Conservation (phyloP, 2,888 invertebrate genomes). For the Epinotia demarniana region DNA sequence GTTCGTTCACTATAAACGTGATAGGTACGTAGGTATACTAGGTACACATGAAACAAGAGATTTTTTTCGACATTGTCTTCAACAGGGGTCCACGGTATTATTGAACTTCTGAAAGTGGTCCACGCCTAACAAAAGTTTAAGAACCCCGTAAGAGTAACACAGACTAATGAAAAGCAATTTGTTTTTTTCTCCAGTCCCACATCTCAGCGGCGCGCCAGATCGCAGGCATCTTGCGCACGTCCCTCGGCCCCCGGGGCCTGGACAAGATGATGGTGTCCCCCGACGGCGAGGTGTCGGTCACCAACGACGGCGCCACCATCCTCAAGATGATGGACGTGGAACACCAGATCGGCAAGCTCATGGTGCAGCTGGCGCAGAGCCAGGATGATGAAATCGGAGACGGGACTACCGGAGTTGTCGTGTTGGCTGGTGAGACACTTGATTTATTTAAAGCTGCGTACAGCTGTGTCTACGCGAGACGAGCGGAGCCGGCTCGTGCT, state of each 20-base stretch:
- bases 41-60: no score
- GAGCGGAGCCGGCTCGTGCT: no score
- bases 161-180: no score
- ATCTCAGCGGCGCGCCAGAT: slow-evolving; percentile 98
- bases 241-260: slow-evolving; percentile 97
- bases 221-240: slow-evolving; percentile 94
- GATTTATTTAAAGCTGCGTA: no score
- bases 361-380: slow-evolving; percentile 99
- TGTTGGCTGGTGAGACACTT: slow-evolving; percentile 85
- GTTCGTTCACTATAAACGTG: no score
- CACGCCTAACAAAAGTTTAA: no score
- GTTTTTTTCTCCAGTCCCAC: slow-evolving; percentile 90
- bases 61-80: no score
- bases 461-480: no score
- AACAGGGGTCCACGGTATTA: no score
- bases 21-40: no score
- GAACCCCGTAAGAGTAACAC: no score
- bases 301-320: slow-evolving; percentile 99
- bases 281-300: slow-evolving; percentile 98
- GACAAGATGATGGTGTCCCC: slow-evolving; percentile 99
- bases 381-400: slow-evolving; percentile 99
- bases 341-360: slow-evolving; percentile 98
- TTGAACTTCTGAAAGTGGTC: no score
- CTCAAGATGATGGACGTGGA: slow-evolving; percentile 99
- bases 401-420: slow-evolving; percentile 99